Base-by-base conservation (phyloP, 2,888 invertebrate species). In the Cacoxenus indagator region DNA sequence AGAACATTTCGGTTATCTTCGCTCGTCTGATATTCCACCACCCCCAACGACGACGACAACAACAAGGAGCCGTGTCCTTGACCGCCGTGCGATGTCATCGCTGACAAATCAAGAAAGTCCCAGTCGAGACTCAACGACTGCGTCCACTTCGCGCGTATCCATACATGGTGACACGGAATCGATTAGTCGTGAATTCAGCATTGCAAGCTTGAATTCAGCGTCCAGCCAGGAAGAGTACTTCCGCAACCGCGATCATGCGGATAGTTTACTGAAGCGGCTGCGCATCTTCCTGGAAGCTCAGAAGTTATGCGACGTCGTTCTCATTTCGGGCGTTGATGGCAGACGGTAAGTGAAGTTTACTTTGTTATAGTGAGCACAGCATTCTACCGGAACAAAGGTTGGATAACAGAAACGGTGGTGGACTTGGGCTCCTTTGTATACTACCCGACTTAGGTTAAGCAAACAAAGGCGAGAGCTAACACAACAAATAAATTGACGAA, bases 281-380 rank as follows among this genome's bases (percentile, higher is more conserved):
- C 94, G 93, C 86, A 91, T 91, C 65, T 96, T 95, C 89, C 91
- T 94, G 75, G 92, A 93, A 84, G 92, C 93, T 70, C 92, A 94
- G 80, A 93, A 95, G 87, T 90, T 97, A 65, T 96, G 96, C 85
- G 97, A 97, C 90, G 94, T 97, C 64, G 92, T 92, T 22, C 91
- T 97, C 26, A 92, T 96, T 78, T 96, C 95, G 71, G 96, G 94
- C 85, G 89, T 88, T 74, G 90, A 89, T 87, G 92, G 91, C 70
- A 90, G 90, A 87, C 91, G 91, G 92, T 91, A 84, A 83, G 83
- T 76, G 6, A 8, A 27, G 19, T 8, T 8, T 31, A 31, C 1
- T 31, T 31, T 31, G 31, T 31, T 31, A 8, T n/a, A n/a, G n/a
- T n/a, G n/a, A n/a, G n/a, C n/a, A n/a, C n/a, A n/a, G n/a, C n/a